A percentile compares a stretch with the other conserved stretches of the same genome.
Conservation (phyloP, 2,113 vertebrate species). For the Phainopepla nitens region DNA sequence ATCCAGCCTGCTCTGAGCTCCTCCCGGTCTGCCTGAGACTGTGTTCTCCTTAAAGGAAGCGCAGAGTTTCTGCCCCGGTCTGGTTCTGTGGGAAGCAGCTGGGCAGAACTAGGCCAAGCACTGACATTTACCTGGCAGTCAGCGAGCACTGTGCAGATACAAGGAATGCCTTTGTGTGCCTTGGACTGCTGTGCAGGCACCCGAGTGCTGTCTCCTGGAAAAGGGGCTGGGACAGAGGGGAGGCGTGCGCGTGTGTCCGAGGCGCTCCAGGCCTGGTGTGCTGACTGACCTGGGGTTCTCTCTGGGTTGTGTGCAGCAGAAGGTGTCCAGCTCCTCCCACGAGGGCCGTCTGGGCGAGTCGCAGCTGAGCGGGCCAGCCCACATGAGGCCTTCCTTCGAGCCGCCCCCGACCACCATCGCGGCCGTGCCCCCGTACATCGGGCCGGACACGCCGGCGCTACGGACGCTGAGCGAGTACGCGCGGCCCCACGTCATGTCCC, state of each 20-base stretch:
- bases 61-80: neutral
- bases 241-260: neutral
- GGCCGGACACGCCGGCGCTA: constrained; percentile 92
- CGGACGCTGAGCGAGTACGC: constrained; percentile 98
- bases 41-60: neutral
- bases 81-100: neutral
- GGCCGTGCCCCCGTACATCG: constrained; percentile 94
- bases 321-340: constrained; percentile 90
- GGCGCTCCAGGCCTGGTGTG: fast-evolving
- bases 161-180: neutral
- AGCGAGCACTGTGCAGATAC: neutral
- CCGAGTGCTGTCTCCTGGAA: neutral
- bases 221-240: neutral
- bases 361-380: constrained; percentile 82
- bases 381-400: constrained; percentile 88
- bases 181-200: neutral
- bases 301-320: constrained; percentile 70
- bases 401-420: constrained; percentile 93
- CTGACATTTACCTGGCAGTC: neutral
- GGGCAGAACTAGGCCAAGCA: neutral
- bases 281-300: neutral
- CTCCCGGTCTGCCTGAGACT: neutral
- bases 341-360: constrained; percentile 87
- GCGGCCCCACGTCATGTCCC: constrained; percentile 97
- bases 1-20: neutral